Percentiles rank a stretch among this genome's conserved stretches.
Evolutionary conservation across 37 sponge, comb jelly and placozoan genomes (phyloP).

Genomic region (Cliona cf. orientalis): DNA sequence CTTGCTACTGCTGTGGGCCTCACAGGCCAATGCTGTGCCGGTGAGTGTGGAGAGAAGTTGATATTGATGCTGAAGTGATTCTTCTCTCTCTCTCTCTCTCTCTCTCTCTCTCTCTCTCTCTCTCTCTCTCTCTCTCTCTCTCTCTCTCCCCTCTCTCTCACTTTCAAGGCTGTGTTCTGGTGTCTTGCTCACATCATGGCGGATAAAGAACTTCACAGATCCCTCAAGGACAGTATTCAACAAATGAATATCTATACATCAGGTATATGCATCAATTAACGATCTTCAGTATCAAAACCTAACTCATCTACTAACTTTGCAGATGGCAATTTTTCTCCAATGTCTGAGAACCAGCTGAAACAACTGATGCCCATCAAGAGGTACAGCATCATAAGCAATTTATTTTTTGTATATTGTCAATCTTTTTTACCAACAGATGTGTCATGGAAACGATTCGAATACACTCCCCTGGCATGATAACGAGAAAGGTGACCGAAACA

Average conservation of each 20-base stretch:
- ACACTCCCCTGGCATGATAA: slow-evolving; percentile 71
- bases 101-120: slow-evolving; percentile 1
- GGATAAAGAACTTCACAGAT: neutral
- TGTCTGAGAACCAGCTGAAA: neutral
- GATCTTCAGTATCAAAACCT: neutral
- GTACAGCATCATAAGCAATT: slow-evolving; percentile 13
- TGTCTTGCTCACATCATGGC: neutral
- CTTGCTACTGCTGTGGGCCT: slow-evolving; percentile 85
- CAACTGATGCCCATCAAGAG: slow-evolving; percentile 24
- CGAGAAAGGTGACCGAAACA: slow-evolving; percentile 61
- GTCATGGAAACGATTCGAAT: slow-evolving; percentile 76
- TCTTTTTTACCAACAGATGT: slow-evolving; percentile 48
- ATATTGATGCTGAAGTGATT: neutral
- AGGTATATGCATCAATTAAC: neutral
- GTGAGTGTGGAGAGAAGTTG: slow-evolving; percentile 30
- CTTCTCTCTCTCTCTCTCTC: neutral
- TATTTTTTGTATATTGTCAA: too few species aligned
- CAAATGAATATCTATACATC: neutral
- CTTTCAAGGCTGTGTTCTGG: neutral
- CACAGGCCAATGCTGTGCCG: slow-evolving; percentile 88
- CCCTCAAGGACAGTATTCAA: neutral
- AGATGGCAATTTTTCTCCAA: neutral
- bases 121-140: slow-evolving; percentile 15
- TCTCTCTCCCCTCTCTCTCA: neutral
- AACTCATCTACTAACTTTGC: neutral